phyloP scores from a whole-genome alignment of 2,113 vertebrate genomes.

The Psilopsiagon aurifrons region DNA sequence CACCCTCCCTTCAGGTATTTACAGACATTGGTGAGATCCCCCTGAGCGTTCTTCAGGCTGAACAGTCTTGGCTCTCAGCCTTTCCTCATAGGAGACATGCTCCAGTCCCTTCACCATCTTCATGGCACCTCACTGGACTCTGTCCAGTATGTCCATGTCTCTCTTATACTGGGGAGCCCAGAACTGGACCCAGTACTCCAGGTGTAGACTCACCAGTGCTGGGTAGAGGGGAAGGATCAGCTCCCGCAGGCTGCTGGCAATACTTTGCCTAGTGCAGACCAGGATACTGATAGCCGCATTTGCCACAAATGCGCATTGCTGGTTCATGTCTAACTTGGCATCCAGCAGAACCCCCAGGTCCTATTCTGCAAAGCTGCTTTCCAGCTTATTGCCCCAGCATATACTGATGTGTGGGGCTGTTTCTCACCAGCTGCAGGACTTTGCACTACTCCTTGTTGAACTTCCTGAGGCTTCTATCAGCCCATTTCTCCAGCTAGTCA shows the following conservation, averaged over 20 bases:
- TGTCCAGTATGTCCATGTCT: neutral
- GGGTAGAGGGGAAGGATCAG: neutral
- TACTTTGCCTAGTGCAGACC: neutral
- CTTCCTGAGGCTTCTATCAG: neutral
- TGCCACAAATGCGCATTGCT: fast-evolving
- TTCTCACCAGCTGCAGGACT: neutral
- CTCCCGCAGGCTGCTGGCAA: neutral
- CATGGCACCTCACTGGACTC: neutral
- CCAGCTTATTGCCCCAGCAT: neutral
- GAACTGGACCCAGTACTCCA: neutral
- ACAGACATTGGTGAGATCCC: neutral
- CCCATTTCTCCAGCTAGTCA: neutral
- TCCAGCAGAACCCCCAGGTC: neutral
- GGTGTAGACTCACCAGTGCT: neutral
- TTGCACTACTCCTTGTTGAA: neutral
- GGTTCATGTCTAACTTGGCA: neutral
- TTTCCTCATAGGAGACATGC: neutral
- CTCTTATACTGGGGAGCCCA: neutral
- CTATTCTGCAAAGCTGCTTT: neutral
- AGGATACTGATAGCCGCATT: neutral
- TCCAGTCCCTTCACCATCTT: neutral
- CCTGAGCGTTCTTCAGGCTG: neutral
- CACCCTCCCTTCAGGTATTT: neutral
- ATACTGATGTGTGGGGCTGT: neutral
- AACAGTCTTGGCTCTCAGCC: neutral